Percentiles rank a stretch among this genome's conserved stretches.
Evolutionary conservation across 2,888 invertebrate species (phyloP).

Genomic region (Hypselothyrea guttata): DNA sequence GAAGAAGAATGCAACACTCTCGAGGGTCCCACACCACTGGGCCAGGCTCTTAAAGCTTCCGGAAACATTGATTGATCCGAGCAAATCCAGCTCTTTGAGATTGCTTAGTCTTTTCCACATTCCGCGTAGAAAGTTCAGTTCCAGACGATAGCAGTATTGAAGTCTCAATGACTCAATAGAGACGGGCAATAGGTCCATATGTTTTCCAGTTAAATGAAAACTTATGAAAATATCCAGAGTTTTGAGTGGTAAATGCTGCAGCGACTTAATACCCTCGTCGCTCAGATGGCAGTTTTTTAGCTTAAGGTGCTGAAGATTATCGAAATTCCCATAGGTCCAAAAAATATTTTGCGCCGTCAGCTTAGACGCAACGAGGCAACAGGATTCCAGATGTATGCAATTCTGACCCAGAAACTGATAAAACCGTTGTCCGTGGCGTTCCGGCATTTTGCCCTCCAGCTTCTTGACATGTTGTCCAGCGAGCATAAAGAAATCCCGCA

Average conservation of each 20-base stretch:
- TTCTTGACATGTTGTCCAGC: constrained; percentile 32
- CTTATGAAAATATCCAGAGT: constrained; percentile 25
- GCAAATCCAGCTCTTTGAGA: constrained; percentile 32
- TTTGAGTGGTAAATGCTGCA: background rate
- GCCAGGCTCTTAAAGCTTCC: too few species aligned
- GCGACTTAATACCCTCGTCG: background rate
- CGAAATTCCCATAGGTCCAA: constrained; percentile 26
- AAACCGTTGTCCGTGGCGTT: constrained; percentile 18
- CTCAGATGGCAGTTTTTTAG: constrained; percentile 24
- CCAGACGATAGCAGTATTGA: constrained; percentile 8
- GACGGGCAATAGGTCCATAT: constrained; percentile 14
- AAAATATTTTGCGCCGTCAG: constrained; percentile 3
- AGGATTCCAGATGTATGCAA: constrained; percentile 21
- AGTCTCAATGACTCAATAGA: constrained; percentile 30
- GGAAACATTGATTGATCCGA: too few species aligned
- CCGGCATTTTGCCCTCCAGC: constrained; percentile 30
- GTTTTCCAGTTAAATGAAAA: background rate
- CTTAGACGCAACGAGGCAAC: constrained; percentile 13
- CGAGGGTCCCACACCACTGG: constrained; percentile 18
- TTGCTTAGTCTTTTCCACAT: constrained; percentile 5
- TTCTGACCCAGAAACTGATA: constrained; percentile 24
- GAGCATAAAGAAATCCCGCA: constrained; percentile 56
- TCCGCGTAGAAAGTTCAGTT: background rate
- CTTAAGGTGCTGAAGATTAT: too few species aligned
- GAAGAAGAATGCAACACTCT: constrained; percentile 18